Evolutionary conservation across 2,797 vertebrate species (phyloP), one percentile per base, ranked within the genome.

Genomic region (Falco biarmicus): DNA sequence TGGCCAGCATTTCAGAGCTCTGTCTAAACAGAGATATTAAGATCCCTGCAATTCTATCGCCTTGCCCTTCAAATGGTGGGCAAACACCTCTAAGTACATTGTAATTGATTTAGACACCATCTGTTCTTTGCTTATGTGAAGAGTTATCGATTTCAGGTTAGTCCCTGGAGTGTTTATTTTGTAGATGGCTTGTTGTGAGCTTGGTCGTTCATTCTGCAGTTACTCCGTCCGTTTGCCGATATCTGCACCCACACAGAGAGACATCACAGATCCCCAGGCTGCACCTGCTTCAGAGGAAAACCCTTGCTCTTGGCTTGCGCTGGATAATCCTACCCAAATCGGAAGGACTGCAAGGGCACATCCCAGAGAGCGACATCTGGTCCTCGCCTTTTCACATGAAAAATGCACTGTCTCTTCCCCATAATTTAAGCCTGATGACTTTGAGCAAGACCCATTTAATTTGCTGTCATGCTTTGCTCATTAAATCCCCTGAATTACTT

Each of bases 361-460:
- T 41, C 28, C 43, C 53, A n/a, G 22, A 48, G 31, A 83, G 28
- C 71, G n/a, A 1, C 25, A 32, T 22, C 71, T 85, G 32, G 6
- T 34, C 59, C 39, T 63, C 39, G 47, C 31, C 28, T 82, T 76
- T 89, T 51, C 80, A 15, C n/a, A 41, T 8, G 15, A 21, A n/a
- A 63, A 50, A 21, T 51, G 24, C 41, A 5, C 43, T 37, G 20
- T 5, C 7, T 73, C 43, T 34, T 24, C 47, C 15, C 26, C 34
- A 7, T 83, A 70, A 89, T 70, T 90, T 41, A 59, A 94, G 37
- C 56, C 71, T 74, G 75, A 45, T 68, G 81, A 74, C 3, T 11
- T 74, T 43, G 13, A 82, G 74, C 59, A 88, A 93, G 74, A 64
- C 50, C 68, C 41, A 70, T 89, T 94, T 90, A 71, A 90, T 96